Evolutionary conservation across 2,113 vertebrate species (phyloP).

Genomic region (Peucedramus taeniatus): DNA sequence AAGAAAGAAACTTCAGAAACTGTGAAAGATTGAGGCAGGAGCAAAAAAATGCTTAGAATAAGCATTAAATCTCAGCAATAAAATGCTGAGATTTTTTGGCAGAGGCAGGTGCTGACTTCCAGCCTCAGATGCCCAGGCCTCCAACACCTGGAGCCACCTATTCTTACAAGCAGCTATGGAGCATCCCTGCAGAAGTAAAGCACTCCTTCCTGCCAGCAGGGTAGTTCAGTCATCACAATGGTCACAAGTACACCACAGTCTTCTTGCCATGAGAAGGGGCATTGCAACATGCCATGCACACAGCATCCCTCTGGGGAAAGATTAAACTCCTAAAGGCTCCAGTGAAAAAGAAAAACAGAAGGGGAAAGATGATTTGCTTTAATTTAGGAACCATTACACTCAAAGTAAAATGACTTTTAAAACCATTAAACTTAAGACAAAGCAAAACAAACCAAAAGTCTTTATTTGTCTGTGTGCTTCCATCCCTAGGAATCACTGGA

Average conservation of each 20-base stretch:
- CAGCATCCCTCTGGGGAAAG: not conserved
- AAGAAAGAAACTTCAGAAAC: not conserved
- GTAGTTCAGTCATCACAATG: accelerated
- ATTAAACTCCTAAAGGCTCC: not conserved
- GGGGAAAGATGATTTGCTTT: not conserved
- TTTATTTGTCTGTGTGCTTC: not conserved
- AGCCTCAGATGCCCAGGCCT: not conserved
- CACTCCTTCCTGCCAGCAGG: not conserved
- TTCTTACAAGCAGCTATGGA: not conserved
- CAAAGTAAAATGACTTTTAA: not conserved
- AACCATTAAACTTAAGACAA: not conserved
- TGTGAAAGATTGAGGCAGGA: not conserved
- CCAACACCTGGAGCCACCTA: not conserved
- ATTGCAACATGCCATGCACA: not conserved
- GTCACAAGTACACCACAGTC: accelerated
- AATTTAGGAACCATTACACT: not conserved
- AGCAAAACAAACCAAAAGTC: not conserved
- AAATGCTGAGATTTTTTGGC: not conserved
- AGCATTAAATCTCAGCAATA: not conserved
- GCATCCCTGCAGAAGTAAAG: not conserved
- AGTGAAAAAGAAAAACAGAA: not conserved
- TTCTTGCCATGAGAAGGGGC: not conserved
- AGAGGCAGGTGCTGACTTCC: not conserved
- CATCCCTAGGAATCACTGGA: not conserved
- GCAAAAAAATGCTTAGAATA: not conserved